Base-by-base conservation (phyloP, 2,888 invertebrate genomes). In the Zhuqinia jingwanae region DNA sequence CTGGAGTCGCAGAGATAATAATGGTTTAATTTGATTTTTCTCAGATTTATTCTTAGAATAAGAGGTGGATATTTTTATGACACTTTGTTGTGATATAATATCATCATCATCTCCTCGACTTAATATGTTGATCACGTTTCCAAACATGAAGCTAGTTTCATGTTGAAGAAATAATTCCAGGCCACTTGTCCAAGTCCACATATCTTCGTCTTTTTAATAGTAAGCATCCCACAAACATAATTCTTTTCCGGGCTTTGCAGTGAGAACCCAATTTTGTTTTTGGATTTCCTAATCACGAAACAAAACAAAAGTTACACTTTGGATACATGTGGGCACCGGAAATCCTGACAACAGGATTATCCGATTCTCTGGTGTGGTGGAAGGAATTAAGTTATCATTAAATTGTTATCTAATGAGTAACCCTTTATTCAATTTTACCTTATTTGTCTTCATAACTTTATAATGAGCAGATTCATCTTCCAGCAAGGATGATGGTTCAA, bases 81-180 rank as follows among this genome's bases (percentile, higher is more conserved):
- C 17, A 42, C 36, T 65, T 36, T 60, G 2, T 17, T 42, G 17
- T 8, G 2, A 22, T 2, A 13, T 17, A 42, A 10, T 42, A 63
- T 27, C 17, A 63, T 30, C 22, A 58, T 63, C 63, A 36, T 20
- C 17, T 42, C 36, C n/a, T 30, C 65, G 20, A 65, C 65, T 42
- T 42, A 27, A 42, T 30, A 13, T 36, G 36, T 13, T 65, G 42
- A 65, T 65, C 65, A 65, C 65, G 65, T 65, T 65, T 42, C 36
- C 65, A 65, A 65, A 65, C 65, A 65, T 65, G 65, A 65, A 65
- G 42, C n/a, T 30, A 10, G 36, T 63, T 3, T 63, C 63, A 60
- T 60, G 58, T 60, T 60, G 58, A 63, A 10, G 11, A 42, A n/a
- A 65, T 36, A 42, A 65, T 10, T 65, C 30, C 20, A 20, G 65